Percentiles rank a stretch among this genome's conserved stretches.
phyloP scores from a whole-genome alignment of 2,113 vertebrate genomes.

The Hipposideros armiger region DNA sequence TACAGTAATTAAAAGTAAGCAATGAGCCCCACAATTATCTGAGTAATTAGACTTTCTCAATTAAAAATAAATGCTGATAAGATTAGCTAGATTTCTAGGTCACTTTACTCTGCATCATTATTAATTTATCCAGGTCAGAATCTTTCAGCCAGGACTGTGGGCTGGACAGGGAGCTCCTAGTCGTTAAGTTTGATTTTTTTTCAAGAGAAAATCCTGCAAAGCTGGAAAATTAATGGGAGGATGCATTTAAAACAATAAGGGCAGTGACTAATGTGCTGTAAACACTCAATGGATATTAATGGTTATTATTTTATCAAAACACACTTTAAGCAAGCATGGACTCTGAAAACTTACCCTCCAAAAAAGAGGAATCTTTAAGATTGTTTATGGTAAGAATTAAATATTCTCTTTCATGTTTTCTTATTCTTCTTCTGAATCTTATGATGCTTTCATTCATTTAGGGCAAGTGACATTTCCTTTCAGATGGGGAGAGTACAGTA shows the following conservation, averaged over 20 bases:
- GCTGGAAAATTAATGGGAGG: not conserved
- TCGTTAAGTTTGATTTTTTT: not conserved
- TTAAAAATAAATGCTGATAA: slow-evolving; percentile 65
- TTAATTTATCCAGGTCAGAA: slow-evolving; percentile 71
- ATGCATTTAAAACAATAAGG: slow-evolving; percentile 22
- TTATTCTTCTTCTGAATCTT: not conserved
- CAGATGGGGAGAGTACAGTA: not conserved
- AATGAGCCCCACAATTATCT: slow-evolving; percentile 64
- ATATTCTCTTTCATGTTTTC: not conserved
- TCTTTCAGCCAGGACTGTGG: not conserved
- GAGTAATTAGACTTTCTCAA: slow-evolving; percentile 74
- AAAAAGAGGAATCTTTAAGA: not conserved
- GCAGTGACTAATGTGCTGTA: not conserved
- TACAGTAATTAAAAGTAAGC: slow-evolving; percentile 75
- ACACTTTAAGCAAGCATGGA: not conserved
- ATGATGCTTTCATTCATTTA: slow-evolving; percentile 35
- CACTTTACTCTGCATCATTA: slow-evolving; percentile 68
- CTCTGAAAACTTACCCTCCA: not conserved
- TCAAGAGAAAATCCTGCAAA: not conserved
- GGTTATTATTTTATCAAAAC: not conserved
- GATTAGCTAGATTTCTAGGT: slow-evolving; percentile 73
- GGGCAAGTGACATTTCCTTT: not conserved
- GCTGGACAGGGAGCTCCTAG: not conserved
- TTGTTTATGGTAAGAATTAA: not conserved
- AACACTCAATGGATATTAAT: slow-evolving; percentile 15